Evolutionary conservation across 2,797 vertebrate genomes (phyloP), one percentile per base, ranked within the genome.

Genomic region (Sebastes vulpes): DNA sequence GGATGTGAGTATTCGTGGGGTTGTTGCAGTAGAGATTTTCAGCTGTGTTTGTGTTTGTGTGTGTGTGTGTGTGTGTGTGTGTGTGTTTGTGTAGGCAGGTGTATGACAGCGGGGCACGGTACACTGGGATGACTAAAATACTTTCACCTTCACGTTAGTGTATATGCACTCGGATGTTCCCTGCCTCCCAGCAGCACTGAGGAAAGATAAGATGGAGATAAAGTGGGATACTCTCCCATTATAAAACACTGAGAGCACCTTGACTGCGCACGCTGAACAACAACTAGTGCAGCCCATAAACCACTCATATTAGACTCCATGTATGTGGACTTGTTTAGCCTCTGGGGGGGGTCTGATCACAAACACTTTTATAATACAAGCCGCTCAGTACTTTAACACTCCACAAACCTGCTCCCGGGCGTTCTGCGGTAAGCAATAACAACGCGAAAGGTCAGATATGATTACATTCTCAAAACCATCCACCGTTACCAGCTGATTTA

Each of bases 121-220:
- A 65, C 28, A 83, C 58, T 68, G 59, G 11, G 66, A 66, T 53
- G 80, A 87, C 85, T 68, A 69, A 86, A 92, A 92, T 77, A 81
- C 78, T 80, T 89, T 89, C 72, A 84, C 88, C 84, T 90, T 88
- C 61, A 79, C 75, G 75, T 88, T 28, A 64, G 29, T 9, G 25
- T 20, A 56, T 2, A 58, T 4, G 5, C 67, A 46, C 75, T 69
- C 65, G 1, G 57, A 80, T 83, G 64, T 70, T 84, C 56, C 38
- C 66, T 67, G 81, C 65, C 72, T 85, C 58, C 42, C 1, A 57
- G 69, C 53, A 57, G 69, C 53, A 2, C 74, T 11, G 69, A 82
- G 65, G 75, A 77, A 65, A 53, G 59, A 83, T 72, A 77, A 76
- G 83, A 81, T 58, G 35, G 53, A 82, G 79, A 88, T 77, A 68